These are phyloP conservation scores for Pseudopleuronectes americanus DNA, from an alignment of 2,797 vertebrate species.

Conservation along the genomic window DNA sequence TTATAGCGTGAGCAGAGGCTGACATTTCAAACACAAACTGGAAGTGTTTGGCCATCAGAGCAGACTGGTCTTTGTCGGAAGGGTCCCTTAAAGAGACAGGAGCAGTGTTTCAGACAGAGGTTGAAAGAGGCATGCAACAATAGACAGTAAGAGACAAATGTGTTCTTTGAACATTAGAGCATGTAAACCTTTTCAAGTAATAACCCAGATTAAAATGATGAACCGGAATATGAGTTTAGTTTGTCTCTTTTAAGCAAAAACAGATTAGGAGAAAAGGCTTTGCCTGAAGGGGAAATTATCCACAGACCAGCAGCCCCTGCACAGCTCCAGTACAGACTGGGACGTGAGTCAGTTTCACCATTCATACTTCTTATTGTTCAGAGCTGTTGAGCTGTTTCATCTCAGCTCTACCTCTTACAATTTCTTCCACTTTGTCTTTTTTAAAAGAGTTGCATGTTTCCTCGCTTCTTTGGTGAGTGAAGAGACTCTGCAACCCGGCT, in stretches of 20 bases:
- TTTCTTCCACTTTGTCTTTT: slow-evolving; percentile 15
- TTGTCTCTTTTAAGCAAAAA: neutral
- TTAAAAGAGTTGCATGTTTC: slow-evolving; percentile 16
- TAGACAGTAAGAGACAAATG: no score
- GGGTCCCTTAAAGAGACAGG: no score
- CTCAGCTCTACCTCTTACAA: slow-evolving; percentile 26
- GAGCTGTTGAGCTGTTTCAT: slow-evolving; percentile 35
- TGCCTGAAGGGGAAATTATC: slow-evolving; percentile 16
- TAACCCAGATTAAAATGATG: no score
- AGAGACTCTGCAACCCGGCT: slow-evolving; percentile 1
- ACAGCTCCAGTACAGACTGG: slow-evolving; percentile 1
- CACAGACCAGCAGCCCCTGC: slow-evolving; percentile 4
- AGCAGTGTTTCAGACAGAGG: no score
- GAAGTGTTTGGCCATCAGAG: no score
- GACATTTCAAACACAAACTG: no score
- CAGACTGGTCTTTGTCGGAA: no score
- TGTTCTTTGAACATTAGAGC: no score
- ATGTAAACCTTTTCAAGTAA: no score
- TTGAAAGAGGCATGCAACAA: no score
- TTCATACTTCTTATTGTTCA: slow-evolving; percentile 39
- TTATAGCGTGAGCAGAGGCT: no score
- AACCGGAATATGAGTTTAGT: no score
- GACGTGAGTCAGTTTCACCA: slow-evolving; percentile 22
- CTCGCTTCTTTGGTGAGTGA: neutral
- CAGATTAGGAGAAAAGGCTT: slow-evolving; percentile 1